These are phyloP conservation scores for Electrophaes corylata DNA, from an alignment of 2,888 invertebrate species.

Conservation along the genomic window DNA sequence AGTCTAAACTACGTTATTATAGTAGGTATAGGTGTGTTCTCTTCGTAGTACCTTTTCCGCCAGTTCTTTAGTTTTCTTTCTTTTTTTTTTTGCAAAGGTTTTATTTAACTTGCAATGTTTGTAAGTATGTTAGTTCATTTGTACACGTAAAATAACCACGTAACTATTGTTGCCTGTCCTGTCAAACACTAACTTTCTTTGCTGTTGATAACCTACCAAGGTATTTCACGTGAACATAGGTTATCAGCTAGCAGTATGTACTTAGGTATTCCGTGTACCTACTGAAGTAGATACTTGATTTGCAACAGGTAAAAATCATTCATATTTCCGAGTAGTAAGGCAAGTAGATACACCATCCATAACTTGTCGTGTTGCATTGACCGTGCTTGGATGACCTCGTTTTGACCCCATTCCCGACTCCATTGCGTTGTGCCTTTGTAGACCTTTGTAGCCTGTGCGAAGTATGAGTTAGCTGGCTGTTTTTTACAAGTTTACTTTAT, in stretches of 20 bases:
- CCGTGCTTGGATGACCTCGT: constrained; percentile 58
- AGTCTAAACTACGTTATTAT: background rate
- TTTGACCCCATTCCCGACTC: constrained; percentile 72
- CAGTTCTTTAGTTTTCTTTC: too few relatives aligned
- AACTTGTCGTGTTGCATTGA: constrained; percentile 58
- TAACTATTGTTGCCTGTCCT: too few relatives aligned
- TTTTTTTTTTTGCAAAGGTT: too few relatives aligned
- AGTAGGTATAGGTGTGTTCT: background rate
- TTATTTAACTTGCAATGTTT: too few relatives aligned
- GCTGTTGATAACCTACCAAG: background rate
- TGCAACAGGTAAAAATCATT: constrained; percentile 38
- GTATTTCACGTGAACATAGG: background rate
- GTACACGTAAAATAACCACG: too few relatives aligned
- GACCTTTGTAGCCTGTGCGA: constrained; percentile 53
- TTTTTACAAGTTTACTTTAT: constrained; percentile 46
- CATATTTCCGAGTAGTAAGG: constrained; percentile 49
- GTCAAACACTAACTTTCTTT: too few relatives aligned
- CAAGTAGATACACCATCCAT: constrained; percentile 39
- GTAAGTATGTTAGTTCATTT: too few relatives aligned
- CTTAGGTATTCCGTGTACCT: background rate
- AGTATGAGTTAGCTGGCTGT: constrained; percentile 47
- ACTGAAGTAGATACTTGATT: background rate
- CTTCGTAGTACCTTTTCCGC: too few relatives aligned
- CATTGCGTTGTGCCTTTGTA: constrained; percentile 64
- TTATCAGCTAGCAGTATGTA: background rate